phyloP scores from a whole-genome alignment of 2,113 vertebrate genomes.

The Protobothrops mucrosquamatus region DNA sequence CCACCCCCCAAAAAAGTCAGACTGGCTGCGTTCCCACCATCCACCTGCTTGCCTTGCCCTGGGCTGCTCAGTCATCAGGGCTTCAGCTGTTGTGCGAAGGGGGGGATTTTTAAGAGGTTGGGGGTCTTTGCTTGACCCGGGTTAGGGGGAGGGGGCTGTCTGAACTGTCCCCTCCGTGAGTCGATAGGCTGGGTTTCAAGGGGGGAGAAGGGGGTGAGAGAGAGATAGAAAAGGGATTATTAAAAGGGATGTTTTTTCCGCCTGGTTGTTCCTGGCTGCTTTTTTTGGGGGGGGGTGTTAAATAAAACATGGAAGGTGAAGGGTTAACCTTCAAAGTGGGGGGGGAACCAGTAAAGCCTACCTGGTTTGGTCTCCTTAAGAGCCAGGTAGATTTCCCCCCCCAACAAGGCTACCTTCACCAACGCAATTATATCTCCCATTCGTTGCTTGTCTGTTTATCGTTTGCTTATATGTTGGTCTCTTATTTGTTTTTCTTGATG shows the following conservation, averaged over 20 bases:
- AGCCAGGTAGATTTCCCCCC: too few species aligned
- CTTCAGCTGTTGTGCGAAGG: neutral
- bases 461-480: too few species aligned
- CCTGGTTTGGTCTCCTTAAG: neutral
- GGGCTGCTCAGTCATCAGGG: neutral
- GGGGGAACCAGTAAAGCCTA: neutral
- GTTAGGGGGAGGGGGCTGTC: neutral
- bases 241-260: too few species aligned
- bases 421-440: too few species aligned
- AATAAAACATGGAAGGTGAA: neutral
- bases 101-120: too few species aligned
- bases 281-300: neutral
- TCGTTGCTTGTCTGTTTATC: too few species aligned
- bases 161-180: neutral
- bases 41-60: fast-evolving
- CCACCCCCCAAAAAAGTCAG: neutral
- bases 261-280: too few species aligned
- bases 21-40: neutral
- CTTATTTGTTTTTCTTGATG: too few species aligned
- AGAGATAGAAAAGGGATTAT: too few species aligned
- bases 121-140: neutral
- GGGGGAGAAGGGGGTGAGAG: too few species aligned
- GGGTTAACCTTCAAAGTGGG: neutral
- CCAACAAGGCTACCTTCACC: too few species aligned
- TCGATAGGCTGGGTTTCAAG: neutral